These are phyloP conservation scores for Harmothoe impar DNA, from an alignment of 2,888 invertebrate genomes.

Conservation along the genomic window DNA sequence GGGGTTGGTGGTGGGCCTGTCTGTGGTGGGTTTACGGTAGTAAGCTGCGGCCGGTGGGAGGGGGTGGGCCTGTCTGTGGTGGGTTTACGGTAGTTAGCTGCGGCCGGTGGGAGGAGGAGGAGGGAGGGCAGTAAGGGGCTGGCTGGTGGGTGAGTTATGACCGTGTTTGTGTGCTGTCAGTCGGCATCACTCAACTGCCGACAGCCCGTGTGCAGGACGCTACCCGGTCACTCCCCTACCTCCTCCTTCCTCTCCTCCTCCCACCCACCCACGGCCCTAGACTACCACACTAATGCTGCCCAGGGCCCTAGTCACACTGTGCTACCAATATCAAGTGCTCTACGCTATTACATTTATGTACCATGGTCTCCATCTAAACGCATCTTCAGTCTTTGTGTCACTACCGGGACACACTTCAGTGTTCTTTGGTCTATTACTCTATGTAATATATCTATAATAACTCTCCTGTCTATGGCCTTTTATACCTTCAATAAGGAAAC, in stretches of 20 bases:
- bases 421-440: too few relatives aligned
- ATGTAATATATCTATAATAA: too few relatives aligned
- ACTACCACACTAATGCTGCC: background rate
- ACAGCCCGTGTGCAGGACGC: constrained; percentile 31
- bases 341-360: background rate
- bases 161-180: constrained; percentile 59
- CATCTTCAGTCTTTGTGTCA: too few relatives aligned
- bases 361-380: too few relatives aligned
- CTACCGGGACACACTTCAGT: too few relatives aligned
- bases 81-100: background rate
- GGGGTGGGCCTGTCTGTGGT: background rate
- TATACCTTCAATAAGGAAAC: too few relatives aligned
- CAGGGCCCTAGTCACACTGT: background rate
- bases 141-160: constrained; percentile 33
- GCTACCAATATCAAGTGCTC: background rate
- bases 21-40: background rate
- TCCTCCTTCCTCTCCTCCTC: background rate
- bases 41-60: too few relatives aligned
- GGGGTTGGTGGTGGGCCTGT: too few relatives aligned
- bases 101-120: background rate
- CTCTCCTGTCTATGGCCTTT: too few relatives aligned
- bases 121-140: background rate
- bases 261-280: background rate
- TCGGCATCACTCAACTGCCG: constrained; percentile 47
- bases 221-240: constrained; percentile 25